These are phyloP conservation scores for Anguilla rostrata DNA, from an alignment of 2,113 vertebrate species.

Conservation along the genomic window DNA sequence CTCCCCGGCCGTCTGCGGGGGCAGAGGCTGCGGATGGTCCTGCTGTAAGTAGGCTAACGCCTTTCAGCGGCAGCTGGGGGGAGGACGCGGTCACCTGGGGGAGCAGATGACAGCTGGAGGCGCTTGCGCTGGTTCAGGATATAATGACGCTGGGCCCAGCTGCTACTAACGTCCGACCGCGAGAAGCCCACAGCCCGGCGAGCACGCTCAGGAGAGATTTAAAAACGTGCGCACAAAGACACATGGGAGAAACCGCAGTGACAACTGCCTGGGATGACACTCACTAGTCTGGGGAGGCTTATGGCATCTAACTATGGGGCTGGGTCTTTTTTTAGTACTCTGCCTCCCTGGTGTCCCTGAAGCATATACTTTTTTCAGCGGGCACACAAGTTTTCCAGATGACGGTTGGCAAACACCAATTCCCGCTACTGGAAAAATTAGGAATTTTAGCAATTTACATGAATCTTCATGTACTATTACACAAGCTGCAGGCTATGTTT, in stretches of 20 bases:
- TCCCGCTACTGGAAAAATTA: neutral
- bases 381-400: too few species aligned
- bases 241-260: neutral
- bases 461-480: neutral
- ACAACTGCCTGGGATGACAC: neutral
- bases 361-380: too few species aligned
- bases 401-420: neutral
- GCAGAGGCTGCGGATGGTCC: slow-evolving; percentile 47
- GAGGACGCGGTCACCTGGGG: slow-evolving; percentile 59
- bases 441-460: neutral
- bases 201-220: neutral
- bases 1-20: slow-evolving; percentile 12
- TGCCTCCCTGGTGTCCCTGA: too few species aligned
- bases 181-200: slow-evolving; percentile 51
- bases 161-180: slow-evolving; percentile 59
- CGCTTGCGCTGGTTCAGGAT: slow-evolving; percentile 57
- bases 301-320: neutral
- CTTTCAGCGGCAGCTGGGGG: slow-evolving; percentile 50
- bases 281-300: neutral
- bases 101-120: slow-evolving; percentile 68
- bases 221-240: neutral
- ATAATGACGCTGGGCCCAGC: slow-evolving; percentile 58
- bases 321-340: neutral
- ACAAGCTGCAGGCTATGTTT: neutral
- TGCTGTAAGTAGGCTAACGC: slow-evolving; percentile 37